Base-by-base conservation (phyloP, 1,140 invertebrate species). In the Cherax quadricarinatus region DNA sequence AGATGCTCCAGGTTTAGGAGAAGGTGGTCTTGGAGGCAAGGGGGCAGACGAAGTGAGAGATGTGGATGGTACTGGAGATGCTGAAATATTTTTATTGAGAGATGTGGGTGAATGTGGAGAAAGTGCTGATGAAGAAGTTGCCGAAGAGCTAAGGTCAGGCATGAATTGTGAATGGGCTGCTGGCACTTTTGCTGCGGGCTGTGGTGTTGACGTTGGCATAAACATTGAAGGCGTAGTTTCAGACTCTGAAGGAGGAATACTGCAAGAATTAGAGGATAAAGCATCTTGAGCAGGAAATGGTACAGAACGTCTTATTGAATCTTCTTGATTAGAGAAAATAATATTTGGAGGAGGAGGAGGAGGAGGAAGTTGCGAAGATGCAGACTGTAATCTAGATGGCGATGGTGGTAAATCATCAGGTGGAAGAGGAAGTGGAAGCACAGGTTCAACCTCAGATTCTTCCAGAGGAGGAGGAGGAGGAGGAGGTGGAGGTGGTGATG, bases 381-480 rank as follows among this genome's bases (percentile, higher is more conserved):
- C 10, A 66, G 62, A 18, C 62, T 41, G 70, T 57, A 80, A n/a
- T 88, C 91, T 86, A 41, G 60, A 41, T 41, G 91, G 91, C 12
- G 91, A 75, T 18, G 51, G 62, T 6, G 86, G 92, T 14, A 66
- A 41, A 48, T 41, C 70, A 60, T 48, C 16, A 57, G 81, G 57
- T 41, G 73, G 57, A 80, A 78, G 53, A 89, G 88, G 88, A 53
- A 84, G 62, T 53, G 90, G 73, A 53, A 57, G 75, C 62, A 53
- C 53, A 21, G n/a, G 16, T 21, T 88, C 83, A 57, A n/a, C 62
- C 62, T 78, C 62, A 48, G 78, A 86, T 41, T 53, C 83, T 16
- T 86, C 73, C 70, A 51, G 75, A 53, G 78, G 86, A 79, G 90
- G 84, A 16, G 89, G 90, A 70, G 93, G 87, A n/a, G 75, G 78